These are phyloP conservation scores for Ascidia mentula DNA, from an alignment of 23 tunicate species.

Conservation along the genomic window DNA sequence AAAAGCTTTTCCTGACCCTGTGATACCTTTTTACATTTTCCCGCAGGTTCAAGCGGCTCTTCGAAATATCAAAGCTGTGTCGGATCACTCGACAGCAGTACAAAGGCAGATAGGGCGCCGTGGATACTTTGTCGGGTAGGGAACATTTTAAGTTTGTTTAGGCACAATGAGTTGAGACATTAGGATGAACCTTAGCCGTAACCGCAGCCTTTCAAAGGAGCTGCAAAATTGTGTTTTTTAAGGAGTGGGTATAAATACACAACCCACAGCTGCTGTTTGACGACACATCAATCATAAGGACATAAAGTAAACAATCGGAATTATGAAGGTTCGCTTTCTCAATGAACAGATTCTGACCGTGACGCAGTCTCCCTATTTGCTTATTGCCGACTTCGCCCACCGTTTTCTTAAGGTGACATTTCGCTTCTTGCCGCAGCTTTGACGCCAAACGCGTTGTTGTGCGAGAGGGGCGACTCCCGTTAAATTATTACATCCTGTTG, in stretches of 20 bases:
- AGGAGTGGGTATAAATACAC: too few relatives aligned
- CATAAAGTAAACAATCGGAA: not conserved
- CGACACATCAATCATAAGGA: not conserved
- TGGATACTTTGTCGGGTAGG: constrained; percentile 77
- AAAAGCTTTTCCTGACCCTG: too few relatives aligned
- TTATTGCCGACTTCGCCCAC: not conserved
- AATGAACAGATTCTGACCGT: not conserved
- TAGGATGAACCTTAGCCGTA: too few relatives aligned
- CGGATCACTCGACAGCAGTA: constrained; percentile 66
- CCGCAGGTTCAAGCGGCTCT: constrained; percentile 75
- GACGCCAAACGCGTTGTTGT: constrained; percentile 68
- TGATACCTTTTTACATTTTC: too few relatives aligned
- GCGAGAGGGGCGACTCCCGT: constrained; percentile 46
- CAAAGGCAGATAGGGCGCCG: constrained; percentile 60
- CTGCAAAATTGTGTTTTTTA: too few relatives aligned
- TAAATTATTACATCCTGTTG: constrained; percentile 67
- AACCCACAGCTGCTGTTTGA: not conserved
- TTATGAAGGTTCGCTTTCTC: not conserved
- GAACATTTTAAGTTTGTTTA: not conserved
- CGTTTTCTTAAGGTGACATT: not conserved
- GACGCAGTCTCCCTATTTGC: not conserved
- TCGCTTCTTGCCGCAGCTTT: constrained; percentile 36
- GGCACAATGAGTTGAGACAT: constrained; percentile 3
- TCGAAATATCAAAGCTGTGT: constrained; percentile 72
- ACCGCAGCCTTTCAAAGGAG: too few relatives aligned